Evolutionary conservation across 2,113 vertebrate species (phyloP).

Genomic region (Calypte anna): DNA sequence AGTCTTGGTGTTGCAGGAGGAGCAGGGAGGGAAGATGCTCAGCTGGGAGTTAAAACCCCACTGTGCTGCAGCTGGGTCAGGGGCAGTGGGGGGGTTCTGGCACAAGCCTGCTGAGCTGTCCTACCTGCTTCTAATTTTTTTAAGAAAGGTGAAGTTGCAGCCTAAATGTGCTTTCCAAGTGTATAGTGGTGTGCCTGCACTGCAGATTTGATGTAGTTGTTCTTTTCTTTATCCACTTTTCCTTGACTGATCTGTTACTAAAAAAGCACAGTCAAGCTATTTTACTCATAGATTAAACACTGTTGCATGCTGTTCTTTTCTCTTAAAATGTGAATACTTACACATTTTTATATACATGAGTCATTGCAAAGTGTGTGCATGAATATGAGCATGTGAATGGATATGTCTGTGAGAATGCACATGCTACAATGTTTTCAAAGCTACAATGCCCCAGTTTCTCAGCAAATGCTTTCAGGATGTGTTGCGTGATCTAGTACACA

Average conservation of each 20-base stretch:
- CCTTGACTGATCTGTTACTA: background rate
- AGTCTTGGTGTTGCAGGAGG: accelerated
- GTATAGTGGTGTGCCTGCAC: background rate
- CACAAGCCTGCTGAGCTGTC: background rate
- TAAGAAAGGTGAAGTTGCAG: background rate
- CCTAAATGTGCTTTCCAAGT: background rate
- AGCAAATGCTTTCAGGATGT: background rate
- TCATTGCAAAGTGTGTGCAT: background rate
- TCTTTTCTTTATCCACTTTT: background rate
- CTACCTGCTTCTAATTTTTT: background rate
- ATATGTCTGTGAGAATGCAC: background rate
- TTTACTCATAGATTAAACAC: background rate
- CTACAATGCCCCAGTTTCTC: background rate
- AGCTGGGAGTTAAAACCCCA: accelerated
- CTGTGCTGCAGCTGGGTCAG: background rate
- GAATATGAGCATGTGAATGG: background rate
- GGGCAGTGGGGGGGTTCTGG: background rate
- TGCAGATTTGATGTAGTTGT: background rate
- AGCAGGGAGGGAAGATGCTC: accelerated
- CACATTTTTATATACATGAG: background rate
- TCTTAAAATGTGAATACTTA: background rate
- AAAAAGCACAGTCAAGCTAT: background rate
- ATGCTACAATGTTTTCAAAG: background rate
- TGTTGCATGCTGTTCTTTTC: background rate
- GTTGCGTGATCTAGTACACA: background rate